Evolutionary conservation across 2,113 vertebrate genomes (phyloP).

Genomic region (Coturnix japonica): DNA sequence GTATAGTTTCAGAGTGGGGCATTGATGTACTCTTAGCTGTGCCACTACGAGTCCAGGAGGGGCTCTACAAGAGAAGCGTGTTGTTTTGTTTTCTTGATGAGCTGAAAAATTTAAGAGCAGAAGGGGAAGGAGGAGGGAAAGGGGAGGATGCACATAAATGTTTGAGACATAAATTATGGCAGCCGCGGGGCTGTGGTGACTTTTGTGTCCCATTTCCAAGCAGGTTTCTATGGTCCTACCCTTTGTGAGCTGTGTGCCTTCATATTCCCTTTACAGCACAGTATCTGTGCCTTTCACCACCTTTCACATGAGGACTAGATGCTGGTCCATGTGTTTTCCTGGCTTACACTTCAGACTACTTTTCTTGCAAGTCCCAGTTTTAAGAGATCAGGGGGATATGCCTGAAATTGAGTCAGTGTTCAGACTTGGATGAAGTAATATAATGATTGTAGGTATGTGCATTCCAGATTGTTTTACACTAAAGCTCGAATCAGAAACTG

Average conservation of each 20-base stretch:
- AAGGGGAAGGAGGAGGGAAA: neutral
- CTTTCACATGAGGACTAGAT: neutral
- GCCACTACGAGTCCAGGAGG: fast-evolving
- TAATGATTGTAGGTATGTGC: neutral
- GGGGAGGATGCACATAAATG: neutral
- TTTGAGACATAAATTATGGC: slow-evolving; percentile 1
- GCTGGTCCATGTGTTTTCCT: neutral
- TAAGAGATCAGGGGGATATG: neutral
- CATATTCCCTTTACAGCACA: fast-evolving
- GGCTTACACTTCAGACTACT: neutral
- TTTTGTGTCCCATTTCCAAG: neutral
- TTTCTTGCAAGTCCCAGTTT: neutral
- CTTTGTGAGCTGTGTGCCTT: neutral
- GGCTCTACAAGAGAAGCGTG: fast-evolving
- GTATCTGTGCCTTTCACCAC: neutral
- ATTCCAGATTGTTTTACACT: neutral
- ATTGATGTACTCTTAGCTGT: fast-evolving
- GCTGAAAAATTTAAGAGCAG: slow-evolving; percentile 8
- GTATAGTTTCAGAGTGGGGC: neutral
- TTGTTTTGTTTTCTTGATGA: neutral
- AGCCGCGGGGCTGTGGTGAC: neutral
- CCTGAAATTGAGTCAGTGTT: neutral
- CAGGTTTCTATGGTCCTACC: neutral
- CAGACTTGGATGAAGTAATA: neutral
- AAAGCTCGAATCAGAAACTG: neutral